Conservation (phyloP, 1,140 invertebrate species). For the Battus philenor region DNA sequence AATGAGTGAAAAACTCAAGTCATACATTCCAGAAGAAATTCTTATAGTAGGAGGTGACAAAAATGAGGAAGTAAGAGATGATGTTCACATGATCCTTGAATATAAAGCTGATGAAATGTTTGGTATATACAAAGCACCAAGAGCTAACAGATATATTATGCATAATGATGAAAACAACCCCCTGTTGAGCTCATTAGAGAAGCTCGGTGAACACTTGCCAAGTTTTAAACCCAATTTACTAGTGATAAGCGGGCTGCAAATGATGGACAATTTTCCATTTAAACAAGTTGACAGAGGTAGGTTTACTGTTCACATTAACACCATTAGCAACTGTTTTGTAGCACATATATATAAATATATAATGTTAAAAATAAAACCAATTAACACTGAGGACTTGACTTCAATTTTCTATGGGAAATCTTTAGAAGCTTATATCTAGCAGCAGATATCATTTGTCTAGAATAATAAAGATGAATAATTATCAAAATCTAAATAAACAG, state of each 20-base stretch:
- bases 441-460: too few relatives aligned
- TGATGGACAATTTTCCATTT: conserved; percentile 94
- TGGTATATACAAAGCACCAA: conserved; percentile 83
- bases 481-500: too few relatives aligned
- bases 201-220: conserved; percentile 80
- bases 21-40: conserved; percentile 77
- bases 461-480: too few relatives aligned
- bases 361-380: too few relatives aligned
- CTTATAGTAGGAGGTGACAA: conserved; percentile 78
- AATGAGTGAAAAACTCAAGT: conserved; percentile 77
- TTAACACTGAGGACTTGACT: too few relatives aligned
- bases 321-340: too few relatives aligned
- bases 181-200: conserved; percentile 83
- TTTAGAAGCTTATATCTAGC: too few relatives aligned
- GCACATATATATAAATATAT: too few relatives aligned
- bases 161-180: conserved; percentile 92
- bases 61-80: conserved; percentile 79
- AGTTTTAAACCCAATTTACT: conserved; percentile 84
- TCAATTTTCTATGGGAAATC: too few relatives aligned
- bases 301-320: too few relatives aligned
- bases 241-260: conserved; percentile 90
- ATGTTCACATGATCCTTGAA: conserved; percentile 90
- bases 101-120: conserved; percentile 82
- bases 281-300: conserved; percentile 72
- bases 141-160: conserved; percentile 92